These are phyloP conservation scores for Poecile montanus DNA, from an alignment of 2,797 vertebrate species.

Conservation along the genomic window DNA sequence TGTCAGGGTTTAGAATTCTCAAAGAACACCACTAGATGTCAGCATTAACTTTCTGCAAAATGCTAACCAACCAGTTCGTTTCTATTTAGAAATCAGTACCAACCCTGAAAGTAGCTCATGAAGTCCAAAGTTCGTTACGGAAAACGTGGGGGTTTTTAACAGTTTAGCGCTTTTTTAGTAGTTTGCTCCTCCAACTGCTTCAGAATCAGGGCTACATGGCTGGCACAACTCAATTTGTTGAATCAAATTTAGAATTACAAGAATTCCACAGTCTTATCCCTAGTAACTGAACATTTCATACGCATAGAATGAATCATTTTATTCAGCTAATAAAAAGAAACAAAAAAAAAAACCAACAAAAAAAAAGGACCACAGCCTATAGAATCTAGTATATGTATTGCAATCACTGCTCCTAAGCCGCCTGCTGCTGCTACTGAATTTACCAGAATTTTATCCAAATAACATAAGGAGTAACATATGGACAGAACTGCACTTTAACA, in stretches of 20 bases:
- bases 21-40: constrained; percentile 52
- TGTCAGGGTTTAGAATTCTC: background rate
- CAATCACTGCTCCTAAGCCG: background rate
- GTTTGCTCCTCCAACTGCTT: background rate
- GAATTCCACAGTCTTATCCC: background rate
- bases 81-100: fast-evolving
- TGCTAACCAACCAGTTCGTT: fast-evolving
- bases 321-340: background rate
- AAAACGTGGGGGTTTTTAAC: background rate
- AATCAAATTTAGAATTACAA: background rate
- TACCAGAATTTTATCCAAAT: constrained; percentile 1
- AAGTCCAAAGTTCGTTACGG: background rate
- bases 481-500: background rate
- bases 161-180: too few species aligned
- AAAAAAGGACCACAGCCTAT: background rate
- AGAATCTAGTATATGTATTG: background rate
- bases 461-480: constrained; percentile 5
- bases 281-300: background rate
- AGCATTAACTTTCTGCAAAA: background rate
- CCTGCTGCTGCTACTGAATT: background rate
- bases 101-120: fast-evolving
- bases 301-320: background rate
- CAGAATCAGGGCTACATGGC: background rate
- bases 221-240: background rate
- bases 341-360: background rate